A percentile compares a stretch with the other conserved stretches of the same genome.
These are phyloP conservation scores for Solea senegalensis DNA, from an alignment of 2,113 vertebrate species.

Conservation along the genomic window DNA sequence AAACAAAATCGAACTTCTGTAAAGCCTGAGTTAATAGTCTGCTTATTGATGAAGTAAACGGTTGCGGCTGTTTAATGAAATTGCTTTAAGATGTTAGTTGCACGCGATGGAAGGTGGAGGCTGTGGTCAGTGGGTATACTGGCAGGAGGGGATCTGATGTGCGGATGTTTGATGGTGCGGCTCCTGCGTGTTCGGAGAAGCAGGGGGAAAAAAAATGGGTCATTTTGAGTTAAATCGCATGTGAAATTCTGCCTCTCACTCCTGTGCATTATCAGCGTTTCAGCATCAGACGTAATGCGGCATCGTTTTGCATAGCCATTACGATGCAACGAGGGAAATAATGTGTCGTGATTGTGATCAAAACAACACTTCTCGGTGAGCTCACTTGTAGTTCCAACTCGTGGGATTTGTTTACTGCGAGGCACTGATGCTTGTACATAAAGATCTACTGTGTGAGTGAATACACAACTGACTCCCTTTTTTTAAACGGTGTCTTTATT, in stretches of 20 bases:
- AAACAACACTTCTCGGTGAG: too few species aligned
- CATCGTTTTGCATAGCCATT: too few species aligned
- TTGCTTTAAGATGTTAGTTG: not conserved
- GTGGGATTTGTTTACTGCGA: not conserved
- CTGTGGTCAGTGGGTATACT: not conserved
- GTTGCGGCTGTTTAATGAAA: not conserved
- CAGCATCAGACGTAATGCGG: too few species aligned
- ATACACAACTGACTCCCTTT: not conserved
- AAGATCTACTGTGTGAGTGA: not conserved
- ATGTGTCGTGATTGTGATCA: too few species aligned
- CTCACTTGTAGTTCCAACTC: not conserved
- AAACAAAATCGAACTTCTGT: conserved; percentile 6
- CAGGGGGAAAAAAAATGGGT: too few species aligned
- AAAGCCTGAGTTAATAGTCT: not conserved
- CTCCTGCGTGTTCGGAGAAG: too few species aligned
- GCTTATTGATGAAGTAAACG: conserved; percentile 4
- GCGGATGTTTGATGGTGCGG: conserved; percentile 1
- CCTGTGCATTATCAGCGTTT: too few species aligned
- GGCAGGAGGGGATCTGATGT: conserved; percentile 1
- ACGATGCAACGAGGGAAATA: too few species aligned
- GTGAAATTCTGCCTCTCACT: too few species aligned
- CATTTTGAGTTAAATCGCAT: too few species aligned
- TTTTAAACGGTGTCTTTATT: conserved; percentile 3
- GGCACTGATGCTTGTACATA: not conserved
- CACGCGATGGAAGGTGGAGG: not conserved